These are phyloP conservation scores for Ecliptopera silaceata DNA, from an alignment of 2,888 invertebrate species.

Conservation along the genomic window DNA sequence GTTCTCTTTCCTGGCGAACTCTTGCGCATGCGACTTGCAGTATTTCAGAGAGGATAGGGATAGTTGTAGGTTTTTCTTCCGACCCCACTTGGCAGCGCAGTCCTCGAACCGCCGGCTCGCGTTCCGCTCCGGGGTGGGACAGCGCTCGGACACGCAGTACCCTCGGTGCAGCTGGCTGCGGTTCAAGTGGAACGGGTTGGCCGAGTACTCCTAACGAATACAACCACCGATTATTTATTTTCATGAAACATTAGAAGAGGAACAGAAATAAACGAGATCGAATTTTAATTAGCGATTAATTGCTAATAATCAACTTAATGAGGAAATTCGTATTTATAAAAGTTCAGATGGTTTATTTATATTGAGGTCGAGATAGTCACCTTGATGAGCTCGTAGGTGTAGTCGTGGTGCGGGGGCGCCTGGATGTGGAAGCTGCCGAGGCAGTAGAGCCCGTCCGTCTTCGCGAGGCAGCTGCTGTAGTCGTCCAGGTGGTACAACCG, in stretches of 20 bases:
- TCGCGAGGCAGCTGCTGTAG: constrained; percentile 56
- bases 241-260: background rate
- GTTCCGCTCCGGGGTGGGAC: constrained; percentile 48
- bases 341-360: too few relatives aligned
- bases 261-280: too few relatives aligned
- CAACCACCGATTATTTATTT: background rate
- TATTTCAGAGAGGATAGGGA: constrained; percentile 44
- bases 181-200: constrained; percentile 54
- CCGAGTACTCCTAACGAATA: constrained; percentile 55
- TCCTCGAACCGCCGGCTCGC: constrained; percentile 53
- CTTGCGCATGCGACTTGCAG: constrained; percentile 51
- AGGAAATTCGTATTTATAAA: too few relatives aligned
- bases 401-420: constrained; percentile 42
- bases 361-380: too few relatives aligned
- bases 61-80: constrained; percentile 41
- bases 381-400: constrained; percentile 49
- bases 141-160: constrained; percentile 63
- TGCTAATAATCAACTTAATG: too few relatives aligned
- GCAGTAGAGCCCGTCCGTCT: constrained; percentile 58
- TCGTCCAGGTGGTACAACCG: constrained; percentile 66
- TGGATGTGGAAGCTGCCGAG: constrained; percentile 57
- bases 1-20: constrained; percentile 35
- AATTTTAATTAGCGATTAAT: too few relatives aligned
- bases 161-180: constrained; percentile 64
- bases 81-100: constrained; percentile 51